These are phyloP conservation scores for Caracal caracal DNA, from an alignment of 2,113 vertebrate species.

Conservation along the genomic window DNA sequence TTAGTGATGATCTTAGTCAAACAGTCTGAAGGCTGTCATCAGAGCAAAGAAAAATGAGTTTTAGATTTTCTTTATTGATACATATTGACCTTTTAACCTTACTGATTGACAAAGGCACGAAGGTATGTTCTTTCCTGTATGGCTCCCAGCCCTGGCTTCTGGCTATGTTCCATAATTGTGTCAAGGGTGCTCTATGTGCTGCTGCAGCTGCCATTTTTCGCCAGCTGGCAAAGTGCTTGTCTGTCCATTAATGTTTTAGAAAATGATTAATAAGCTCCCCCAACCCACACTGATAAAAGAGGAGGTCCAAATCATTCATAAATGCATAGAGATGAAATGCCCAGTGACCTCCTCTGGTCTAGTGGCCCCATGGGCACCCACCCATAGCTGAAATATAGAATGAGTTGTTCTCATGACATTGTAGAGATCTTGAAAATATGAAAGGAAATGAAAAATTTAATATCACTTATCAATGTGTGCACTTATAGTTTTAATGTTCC, in stretches of 20 bases:
- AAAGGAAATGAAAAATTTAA: slow-evolving; percentile 34
- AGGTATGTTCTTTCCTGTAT: background rate
- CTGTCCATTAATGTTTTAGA: slow-evolving; percentile 50
- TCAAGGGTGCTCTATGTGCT: slow-evolving; percentile 34
- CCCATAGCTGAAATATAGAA: background rate
- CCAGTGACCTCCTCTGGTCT: background rate
- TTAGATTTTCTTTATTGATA: slow-evolving; percentile 66
- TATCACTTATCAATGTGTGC: background rate
- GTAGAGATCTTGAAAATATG: background rate
- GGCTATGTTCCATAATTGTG: background rate
- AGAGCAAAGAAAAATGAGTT: slow-evolving; percentile 58
- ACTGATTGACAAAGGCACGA: slow-evolving; percentile 46
- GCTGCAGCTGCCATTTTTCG: slow-evolving; percentile 14
- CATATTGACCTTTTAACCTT: slow-evolving; percentile 54
- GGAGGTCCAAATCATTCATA: slow-evolving; percentile 6
- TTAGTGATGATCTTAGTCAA: slow-evolving; percentile 56
- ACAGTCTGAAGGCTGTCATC: slow-evolving; percentile 48
- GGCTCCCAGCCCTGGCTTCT: background rate
- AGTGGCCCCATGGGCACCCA: background rate
- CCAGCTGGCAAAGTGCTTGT: slow-evolving; percentile 36
- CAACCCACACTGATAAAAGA: background rate
- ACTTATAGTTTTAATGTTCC: slow-evolving; percentile 36
- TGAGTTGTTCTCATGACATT: slow-evolving; percentile 14
- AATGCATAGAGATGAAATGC: background rate
- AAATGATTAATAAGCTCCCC: slow-evolving; percentile 61